These are phyloP conservation scores for Coluber constrictor DNA, from an alignment of 2,797 vertebrate genomes.

Conservation along the genomic window DNA sequence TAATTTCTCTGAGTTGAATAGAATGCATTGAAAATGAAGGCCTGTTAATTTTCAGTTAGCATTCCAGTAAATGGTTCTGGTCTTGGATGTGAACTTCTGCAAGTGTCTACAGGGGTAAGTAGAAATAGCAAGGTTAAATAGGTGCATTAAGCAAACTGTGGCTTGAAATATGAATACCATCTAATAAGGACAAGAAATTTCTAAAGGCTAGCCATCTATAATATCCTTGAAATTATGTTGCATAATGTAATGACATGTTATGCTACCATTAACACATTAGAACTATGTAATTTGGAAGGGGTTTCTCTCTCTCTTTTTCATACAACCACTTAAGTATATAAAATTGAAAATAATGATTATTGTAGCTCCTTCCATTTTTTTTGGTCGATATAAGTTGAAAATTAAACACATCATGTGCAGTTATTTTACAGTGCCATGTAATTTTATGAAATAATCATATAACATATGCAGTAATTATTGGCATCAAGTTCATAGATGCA, in stretches of 20 bases:
- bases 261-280: slow-evolving; percentile 77
- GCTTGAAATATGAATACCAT: slow-evolving; percentile 70
- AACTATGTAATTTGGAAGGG: slow-evolving; percentile 76
- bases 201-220: slow-evolving; percentile 74
- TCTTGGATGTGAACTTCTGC: slow-evolving; percentile 35
- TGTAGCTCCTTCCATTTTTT: slow-evolving; percentile 75
- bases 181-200: slow-evolving; percentile 71
- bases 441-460: slow-evolving; percentile 73
- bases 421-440: slow-evolving; percentile 73
- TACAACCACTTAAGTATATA: slow-evolving; percentile 80
- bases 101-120: slow-evolving; percentile 49
- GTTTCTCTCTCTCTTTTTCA: slow-evolving; percentile 61
- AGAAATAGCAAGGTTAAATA: slow-evolving; percentile 66
- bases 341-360: slow-evolving; percentile 80
- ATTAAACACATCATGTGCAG: slow-evolving; percentile 73
- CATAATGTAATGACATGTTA: slow-evolving; percentile 77
- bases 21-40: not conserved
- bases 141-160: slow-evolving; percentile 67
- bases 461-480: slow-evolving; percentile 74
- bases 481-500: slow-evolving; percentile 72
- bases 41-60: slow-evolving; percentile 5
- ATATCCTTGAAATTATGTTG: slow-evolving; percentile 74
- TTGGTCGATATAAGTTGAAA: slow-evolving; percentile 72
- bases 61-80: slow-evolving; percentile 34
- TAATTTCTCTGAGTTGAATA: not conserved